Evolutionary conservation across 2,113 vertebrate genomes (phyloP), one percentile per base, ranked within the genome.

Genomic region (Microtus pennsylvanicus): DNA sequence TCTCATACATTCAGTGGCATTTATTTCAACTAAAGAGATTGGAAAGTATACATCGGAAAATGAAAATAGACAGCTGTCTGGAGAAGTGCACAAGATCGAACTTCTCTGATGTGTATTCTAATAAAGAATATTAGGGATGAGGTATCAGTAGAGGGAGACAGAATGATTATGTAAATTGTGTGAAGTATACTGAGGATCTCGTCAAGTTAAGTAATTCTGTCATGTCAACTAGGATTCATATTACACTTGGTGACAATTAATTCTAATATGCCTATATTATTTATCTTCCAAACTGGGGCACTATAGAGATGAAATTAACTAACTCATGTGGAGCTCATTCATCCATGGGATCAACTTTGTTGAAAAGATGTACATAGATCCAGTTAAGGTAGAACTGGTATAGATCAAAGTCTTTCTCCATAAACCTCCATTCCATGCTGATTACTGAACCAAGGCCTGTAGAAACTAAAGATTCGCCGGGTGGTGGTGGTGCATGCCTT

Each of bases 181-280:
- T 82, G 63, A 82, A 10, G 12, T 50, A 72, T 28, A n/a, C 14
- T 50, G n/a, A 91, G 45, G 4, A 92, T 17, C 22, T 50, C 17
- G 22, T 78, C 33, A 87, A 50, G n/a, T 30, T n/a, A 61, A 91
- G 14, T 77, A 87, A 72, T 81, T 45, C 50, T 63, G 12, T 83
- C 33, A 92, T 21, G 28, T 45, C 17, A 78, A 28, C 6, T 38
- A 33, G 74, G 3, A 0, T 70, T 96, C 45, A 24, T 4, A 63
- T 70, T 70, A 26, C 14, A 90, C 61, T 67, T 89, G 12, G 55
- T 76, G 22, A 16, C 85, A 70, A 86, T 85, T 93, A 81, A 80
- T 83, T 88, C 45, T 83, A 89, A 55, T 76, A 65, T 91, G 70
- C 42, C 33, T 22, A 74, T 78, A 90, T 72, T 97, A 83, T 75